Evolutionary conservation across 2,888 invertebrate genomes (phyloP), one percentile per base, ranked within the genome.

Genomic region (Tetanocera ferruginea): DNA sequence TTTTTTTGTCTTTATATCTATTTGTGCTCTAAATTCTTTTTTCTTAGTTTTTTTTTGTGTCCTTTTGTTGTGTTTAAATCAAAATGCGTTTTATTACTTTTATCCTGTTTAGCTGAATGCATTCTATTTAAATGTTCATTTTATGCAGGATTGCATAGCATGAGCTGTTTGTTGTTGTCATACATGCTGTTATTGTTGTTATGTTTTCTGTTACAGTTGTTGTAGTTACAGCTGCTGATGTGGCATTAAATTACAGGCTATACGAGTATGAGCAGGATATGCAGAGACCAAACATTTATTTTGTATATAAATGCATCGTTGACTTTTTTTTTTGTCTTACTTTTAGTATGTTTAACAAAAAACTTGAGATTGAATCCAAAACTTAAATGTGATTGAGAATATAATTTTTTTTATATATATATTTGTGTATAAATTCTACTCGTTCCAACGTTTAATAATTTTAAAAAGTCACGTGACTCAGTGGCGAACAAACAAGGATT

Each of bases 81-180:
- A 75, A 75, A 67, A 75, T 75, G 75, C 66, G 34, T 75, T 75
- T 75, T 75, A 75, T 75, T 75, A 55, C 67, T 25, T 67, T 75
- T 19, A 67, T 75, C 67, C 52, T 55, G 55, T 55, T 67, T 28
- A 55, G 37, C 55, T n/a, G 71, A 52, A 17, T 34, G 31, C 71
- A 34, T 71, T 57, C 19, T 31, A 52, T 51, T 66, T 17, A 52
- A 69, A 55, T 66, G 52, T 67, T 55, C 67, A 75, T 75, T 75
- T 66, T 49, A 62, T 60, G 72, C 60, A 37, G 43, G 57, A 72
- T 43, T 72, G 17, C 60, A 31, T 55, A 28, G 55, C n/a, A 19
- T 66, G 55, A n/a, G 19, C n/a, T n/a, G 19, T 28, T 17, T 60
- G 73, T 49, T 19, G 73, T 25, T 23, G 3, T 43, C n/a, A 0